Evolutionary conservation across 2,113 vertebrate genomes (phyloP).

Genomic region (Thunnus thynnus): DNA sequence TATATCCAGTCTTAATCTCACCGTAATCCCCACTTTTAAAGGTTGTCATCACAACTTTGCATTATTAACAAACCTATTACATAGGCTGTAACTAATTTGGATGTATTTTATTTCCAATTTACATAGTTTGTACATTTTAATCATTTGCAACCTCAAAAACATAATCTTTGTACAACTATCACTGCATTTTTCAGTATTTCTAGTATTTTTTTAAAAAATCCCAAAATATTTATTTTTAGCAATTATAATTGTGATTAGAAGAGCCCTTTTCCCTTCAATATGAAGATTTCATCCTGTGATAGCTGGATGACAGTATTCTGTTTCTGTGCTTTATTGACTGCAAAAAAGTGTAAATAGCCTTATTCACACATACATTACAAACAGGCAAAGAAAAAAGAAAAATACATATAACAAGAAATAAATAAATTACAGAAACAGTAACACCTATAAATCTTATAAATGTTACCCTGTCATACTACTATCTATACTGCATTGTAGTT

Average conservation of each 20-base stretch:
- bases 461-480: no score
- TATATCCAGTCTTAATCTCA: constrained; percentile 49
- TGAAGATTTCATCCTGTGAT: background rate
- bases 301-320: background rate
- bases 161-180: background rate
- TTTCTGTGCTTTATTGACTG: background rate
- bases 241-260: background rate
- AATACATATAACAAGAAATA: background rate
- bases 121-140: background rate
- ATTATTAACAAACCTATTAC: background rate
- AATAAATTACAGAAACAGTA: background rate
- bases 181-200: no score
- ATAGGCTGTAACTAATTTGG: background rate
- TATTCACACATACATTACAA: background rate
- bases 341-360: background rate
- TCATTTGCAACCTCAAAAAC: background rate
- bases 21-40: constrained; percentile 50
- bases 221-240: background rate
- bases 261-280: background rate
- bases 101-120: background rate
- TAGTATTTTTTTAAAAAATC: background rate
- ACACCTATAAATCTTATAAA: background rate
- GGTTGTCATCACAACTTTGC: constrained; percentile 5
- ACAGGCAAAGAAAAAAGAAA: background rate
- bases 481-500: background rate